Percentiles rank a stretch among this genome's conserved stretches.
Evolutionary conservation across 2,888 invertebrate species (phyloP).

Genomic region (Athripsodes cinereus): DNA sequence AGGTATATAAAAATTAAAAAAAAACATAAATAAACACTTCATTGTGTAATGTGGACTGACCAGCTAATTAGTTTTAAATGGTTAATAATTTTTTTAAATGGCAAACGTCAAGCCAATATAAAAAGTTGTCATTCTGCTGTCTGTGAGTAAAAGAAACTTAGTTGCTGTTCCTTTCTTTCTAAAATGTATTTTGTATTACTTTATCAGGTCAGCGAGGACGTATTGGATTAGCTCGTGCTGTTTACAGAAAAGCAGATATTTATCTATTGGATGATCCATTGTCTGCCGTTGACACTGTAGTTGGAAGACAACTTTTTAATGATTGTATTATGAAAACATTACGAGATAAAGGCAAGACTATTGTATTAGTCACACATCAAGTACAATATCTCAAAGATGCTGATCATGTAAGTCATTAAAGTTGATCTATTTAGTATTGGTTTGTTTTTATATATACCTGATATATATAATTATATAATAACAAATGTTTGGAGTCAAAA

Average conservation of each 20-base stretch:
- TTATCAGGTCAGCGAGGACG: conserved; percentile 66
- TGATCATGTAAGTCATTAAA: conserved; percentile 27
- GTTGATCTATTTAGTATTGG: too few relatives aligned
- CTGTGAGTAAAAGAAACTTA: background rate
- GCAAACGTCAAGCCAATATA: too few relatives aligned
- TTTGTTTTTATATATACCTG: too few relatives aligned
- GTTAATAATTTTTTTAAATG: too few relatives aligned
- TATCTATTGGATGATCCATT: conserved; percentile 58
- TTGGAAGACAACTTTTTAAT: conserved; percentile 65
- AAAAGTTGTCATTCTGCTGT: too few relatives aligned
- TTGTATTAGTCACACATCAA: conserved; percentile 60
- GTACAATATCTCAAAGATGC: conserved; percentile 47
- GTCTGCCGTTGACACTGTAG: conserved; percentile 54
- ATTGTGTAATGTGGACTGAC: too few relatives aligned
- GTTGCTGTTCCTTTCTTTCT: background rate
- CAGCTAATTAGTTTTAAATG: too few relatives aligned
- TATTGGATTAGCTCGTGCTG: conserved; percentile 53
- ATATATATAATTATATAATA: too few relatives aligned
- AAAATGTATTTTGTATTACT: background rate
- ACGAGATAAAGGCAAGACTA: conserved; percentile 46
- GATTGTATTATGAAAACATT: conserved; percentile 53
- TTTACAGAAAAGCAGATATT: conserved; percentile 54
- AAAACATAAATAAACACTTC: too few relatives aligned
- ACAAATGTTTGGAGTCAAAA: too few relatives aligned
- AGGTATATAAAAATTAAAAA: too few relatives aligned